Conservation (phyloP, 2,113 vertebrate genomes). For the Triplophysa siluroides region DNA sequence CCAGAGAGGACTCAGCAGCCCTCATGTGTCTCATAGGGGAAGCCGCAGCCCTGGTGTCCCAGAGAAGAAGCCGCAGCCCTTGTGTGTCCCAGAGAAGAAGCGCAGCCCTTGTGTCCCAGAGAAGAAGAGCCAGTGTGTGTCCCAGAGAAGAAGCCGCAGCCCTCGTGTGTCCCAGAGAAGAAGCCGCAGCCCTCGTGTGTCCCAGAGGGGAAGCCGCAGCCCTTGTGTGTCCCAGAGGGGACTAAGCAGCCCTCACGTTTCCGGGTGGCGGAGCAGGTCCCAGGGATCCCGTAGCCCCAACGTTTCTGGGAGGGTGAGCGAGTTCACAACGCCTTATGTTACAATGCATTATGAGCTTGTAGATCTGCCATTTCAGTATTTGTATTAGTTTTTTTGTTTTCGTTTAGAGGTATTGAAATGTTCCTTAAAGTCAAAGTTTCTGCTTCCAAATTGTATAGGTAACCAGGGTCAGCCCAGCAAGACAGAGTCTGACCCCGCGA, state of each 20-base stretch:
- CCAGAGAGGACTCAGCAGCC: too few species aligned
- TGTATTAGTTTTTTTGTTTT: constrained; percentile 4
- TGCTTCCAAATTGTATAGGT: constrained; percentile 14
- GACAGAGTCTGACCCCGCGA: constrained; percentile 8
- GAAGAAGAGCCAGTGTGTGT: too few species aligned
- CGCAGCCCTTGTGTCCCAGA: too few species aligned
- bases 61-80: background rate
- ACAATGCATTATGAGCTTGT: constrained; percentile 22
- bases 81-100: background rate
- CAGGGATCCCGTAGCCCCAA: background rate
- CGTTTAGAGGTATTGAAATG: constrained; percentile 11
- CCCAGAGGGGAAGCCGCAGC: too few species aligned
- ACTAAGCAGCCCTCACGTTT: too few species aligned
- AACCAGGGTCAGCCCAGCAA: constrained; percentile 7
- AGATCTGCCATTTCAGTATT: constrained; percentile 15
- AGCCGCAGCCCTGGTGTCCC: background rate
- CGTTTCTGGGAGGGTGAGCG: constrained; percentile 9
- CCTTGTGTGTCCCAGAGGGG: too few species aligned
- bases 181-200: too few species aligned
- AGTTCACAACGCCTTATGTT: constrained; percentile 3
- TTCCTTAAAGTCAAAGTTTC: constrained; percentile 15
- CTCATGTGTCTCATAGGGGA: too few species aligned
- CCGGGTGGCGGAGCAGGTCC: background rate
- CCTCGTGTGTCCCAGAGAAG: too few species aligned
- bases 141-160: too few species aligned